Conservation (phyloP, 2,113 vertebrate species). For the Brachionichthys hirsutus region DNA sequence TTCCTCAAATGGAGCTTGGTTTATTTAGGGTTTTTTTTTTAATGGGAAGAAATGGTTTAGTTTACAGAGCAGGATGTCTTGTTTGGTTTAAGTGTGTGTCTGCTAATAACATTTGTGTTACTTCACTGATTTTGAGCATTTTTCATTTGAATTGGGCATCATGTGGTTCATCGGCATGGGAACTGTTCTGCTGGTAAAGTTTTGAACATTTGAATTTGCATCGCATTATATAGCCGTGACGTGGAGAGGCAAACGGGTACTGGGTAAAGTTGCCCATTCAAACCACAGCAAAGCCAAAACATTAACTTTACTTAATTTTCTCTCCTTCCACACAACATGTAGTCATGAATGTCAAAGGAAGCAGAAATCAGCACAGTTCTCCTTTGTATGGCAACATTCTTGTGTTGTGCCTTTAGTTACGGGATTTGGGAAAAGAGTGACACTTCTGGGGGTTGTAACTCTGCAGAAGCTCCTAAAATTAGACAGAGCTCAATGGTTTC, state of each 20-base stretch:
- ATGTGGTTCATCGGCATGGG: conserved; percentile 19
- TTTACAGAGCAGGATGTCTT: conserved; percentile 20
- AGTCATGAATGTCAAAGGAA: conserved; percentile 57
- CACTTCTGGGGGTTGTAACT: conserved; percentile 72
- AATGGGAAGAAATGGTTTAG: conserved; percentile 29
- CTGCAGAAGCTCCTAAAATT: conserved; percentile 76
- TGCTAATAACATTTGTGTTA: conserved; percentile 23
- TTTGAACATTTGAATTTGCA: no score
- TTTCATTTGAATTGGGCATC: conserved; percentile 41
- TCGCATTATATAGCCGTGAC: not conserved
- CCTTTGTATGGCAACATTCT: conserved; percentile 79
- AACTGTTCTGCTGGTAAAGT: not conserved
- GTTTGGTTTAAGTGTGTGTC: conserved; percentile 57
- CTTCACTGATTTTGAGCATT: conserved; percentile 24
- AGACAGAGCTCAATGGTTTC: conserved; percentile 80
- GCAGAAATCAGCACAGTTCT: conserved; percentile 63
- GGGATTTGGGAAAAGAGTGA: conserved; percentile 57
- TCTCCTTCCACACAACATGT: conserved; percentile 32
- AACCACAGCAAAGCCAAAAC: conserved; percentile 37
- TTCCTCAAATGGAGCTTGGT: conserved; percentile 24
- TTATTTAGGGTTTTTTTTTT: conserved; percentile 44
- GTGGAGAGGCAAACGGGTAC: not conserved
- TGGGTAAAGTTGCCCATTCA: conserved; percentile 1
- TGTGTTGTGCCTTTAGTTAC: conserved; percentile 80
- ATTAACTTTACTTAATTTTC: conserved; percentile 45